Percentiles rank a stretch among this genome's conserved stretches.
phyloP scores from a whole-genome alignment of 1,140 invertebrate genomes.

The Drosophila kikkawai region DNA sequence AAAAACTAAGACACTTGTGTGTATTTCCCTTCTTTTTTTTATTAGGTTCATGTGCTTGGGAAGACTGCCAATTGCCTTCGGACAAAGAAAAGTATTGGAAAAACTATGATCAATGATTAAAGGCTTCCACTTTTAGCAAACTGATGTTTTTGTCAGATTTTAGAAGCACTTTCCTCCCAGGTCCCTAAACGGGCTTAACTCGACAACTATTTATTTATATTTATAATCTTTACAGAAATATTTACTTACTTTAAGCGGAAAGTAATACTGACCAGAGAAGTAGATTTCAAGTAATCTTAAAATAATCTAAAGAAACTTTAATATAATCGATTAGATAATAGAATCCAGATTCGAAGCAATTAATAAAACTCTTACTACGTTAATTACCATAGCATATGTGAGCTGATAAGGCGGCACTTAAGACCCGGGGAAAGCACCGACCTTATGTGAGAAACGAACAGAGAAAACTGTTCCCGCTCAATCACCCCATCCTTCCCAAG shows the following conservation, averaged over 20 bases:
- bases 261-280: background rate
- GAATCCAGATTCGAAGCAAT: background rate
- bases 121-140: background rate
- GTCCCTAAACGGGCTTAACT: background rate
- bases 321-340: constrained; percentile 5
- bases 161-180: constrained; percentile 8
- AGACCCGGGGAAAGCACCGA: constrained; percentile 20
- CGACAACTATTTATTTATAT: background rate
- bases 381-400: constrained; percentile 3
- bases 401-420: constrained; percentile 13
- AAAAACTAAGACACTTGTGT: constrained; percentile 34
- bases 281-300: background rate
- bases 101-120: constrained; percentile 23
- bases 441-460: background rate
- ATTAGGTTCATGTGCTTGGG: constrained; percentile 27
- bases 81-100: constrained; percentile 8
- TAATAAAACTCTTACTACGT: constrained; percentile 2
- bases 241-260: background rate
- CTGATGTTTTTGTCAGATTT: constrained; percentile 12
- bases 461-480: constrained; percentile 3
- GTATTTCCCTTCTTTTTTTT: constrained; percentile 14
- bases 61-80: constrained; percentile 34
- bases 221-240: background rate
- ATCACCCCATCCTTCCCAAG: background rate
- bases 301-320: background rate